phyloP scores from a whole-genome alignment of 2,888 invertebrate genomes.

The Panzeria rudis region DNA sequence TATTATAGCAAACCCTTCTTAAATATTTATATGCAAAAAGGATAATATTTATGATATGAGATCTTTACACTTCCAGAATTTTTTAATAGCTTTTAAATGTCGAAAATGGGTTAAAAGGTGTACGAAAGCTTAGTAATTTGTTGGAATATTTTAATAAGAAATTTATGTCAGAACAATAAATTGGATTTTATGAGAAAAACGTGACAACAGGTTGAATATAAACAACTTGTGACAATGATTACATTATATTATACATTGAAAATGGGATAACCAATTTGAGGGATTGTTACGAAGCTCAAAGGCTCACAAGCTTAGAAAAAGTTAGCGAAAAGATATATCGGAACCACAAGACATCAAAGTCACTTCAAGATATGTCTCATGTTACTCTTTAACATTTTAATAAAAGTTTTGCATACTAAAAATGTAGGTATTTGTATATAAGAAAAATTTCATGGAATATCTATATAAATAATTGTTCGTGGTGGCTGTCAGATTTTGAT shows the following conservation, averaged over 20 bases:
- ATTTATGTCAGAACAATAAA: constrained; percentile 22
- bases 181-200: constrained; percentile 42
- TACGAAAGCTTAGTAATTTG: background rate
- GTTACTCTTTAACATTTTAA: too few species aligned
- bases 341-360: too few species aligned
- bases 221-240: constrained; percentile 34
- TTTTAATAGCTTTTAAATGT: constrained; percentile 31
- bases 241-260: background rate
- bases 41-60: background rate
- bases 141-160: background rate
- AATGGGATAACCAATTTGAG: too few species aligned
- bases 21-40: background rate
- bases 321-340: too few species aligned
- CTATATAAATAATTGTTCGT: too few species aligned
- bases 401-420: too few species aligned
- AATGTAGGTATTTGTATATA: too few species aligned
- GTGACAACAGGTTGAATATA: constrained; percentile 40
- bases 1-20: background rate
- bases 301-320: too few species aligned
- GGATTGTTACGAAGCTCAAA: too few species aligned
- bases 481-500: too few species aligned
- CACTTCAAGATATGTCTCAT: too few species aligned
- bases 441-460: too few species aligned
- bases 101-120: constrained; percentile 14
- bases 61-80: constrained; percentile 16